Conservation (phyloP, 2,888 invertebrate species). For the Calameuta idolon region DNA sequence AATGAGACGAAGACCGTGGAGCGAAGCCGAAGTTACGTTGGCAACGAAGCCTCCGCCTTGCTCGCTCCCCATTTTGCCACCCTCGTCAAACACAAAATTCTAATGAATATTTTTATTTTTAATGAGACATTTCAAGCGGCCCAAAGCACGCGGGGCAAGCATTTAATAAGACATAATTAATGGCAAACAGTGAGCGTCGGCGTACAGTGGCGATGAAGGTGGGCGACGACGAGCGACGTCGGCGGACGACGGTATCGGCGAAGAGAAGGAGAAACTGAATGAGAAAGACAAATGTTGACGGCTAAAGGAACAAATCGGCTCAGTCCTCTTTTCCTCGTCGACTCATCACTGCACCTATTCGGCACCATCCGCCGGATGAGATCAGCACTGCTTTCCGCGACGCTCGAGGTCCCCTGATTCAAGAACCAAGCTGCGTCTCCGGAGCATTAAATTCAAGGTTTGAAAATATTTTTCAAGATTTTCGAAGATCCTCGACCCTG, state of each 20-base stretch:
- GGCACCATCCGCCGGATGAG: not conserved
- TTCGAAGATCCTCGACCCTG: not conserved
- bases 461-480: not conserved
- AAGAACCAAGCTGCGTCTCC: not conserved
- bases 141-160: slow-evolving; percentile 2
- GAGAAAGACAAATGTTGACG: slow-evolving; percentile 26
- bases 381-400: not conserved
- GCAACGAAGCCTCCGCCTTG: not conserved
- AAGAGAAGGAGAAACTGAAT: not conserved
- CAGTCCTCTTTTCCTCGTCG: not conserved
- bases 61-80: not conserved
- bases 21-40: not conserved
- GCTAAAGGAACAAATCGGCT: slow-evolving; percentile 24
- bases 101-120: slow-evolving; percentile 26
- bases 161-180: slow-evolving; percentile 33
- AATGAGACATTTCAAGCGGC: slow-evolving; percentile 11
- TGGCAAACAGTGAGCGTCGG: slow-evolving; percentile 25
- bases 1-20: not conserved
- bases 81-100: slow-evolving; percentile 14
- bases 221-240: not conserved
- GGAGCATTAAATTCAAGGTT: not conserved
- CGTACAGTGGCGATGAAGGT: not conserved
- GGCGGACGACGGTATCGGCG: not conserved
- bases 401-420: not conserved
- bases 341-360: not conserved